Base-by-base conservation (phyloP, 2,113 vertebrate genomes). In the Isichthys henryi region DNA sequence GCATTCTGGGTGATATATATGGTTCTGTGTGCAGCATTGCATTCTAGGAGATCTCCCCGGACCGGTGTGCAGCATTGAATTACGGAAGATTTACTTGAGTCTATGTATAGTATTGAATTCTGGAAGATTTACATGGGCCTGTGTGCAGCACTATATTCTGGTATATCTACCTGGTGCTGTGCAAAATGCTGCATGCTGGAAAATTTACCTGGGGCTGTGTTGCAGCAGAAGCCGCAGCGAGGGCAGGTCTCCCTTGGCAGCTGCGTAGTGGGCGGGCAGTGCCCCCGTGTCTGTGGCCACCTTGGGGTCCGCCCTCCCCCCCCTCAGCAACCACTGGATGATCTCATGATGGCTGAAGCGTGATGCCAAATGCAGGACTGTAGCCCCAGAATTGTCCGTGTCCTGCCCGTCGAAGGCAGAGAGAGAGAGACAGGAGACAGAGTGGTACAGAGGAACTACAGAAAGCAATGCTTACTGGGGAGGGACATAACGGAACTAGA, bases 181-280 rank as follows among this genome's bases (percentile, higher is more conserved):
- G 45, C 39, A 43, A 23, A n/a, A 46, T 19, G 19, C 45, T 48
- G 82, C 82, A 84, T 13, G 15, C 19, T 84, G 82, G 23, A 21
- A 84, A 43, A 48, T 84, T 13, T 97, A 99, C 98, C 96, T 96
- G 93, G 98, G 97, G 94, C 96, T 95, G 95, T 98, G 96, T 84
- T 94, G 93, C 89, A 98, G 27, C 89, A 99, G 96, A 87, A 99
- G 97, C 90, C 96, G 96, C 89, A 99, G 95, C 45, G 98, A 97
- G 90, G 96, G 93, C 89, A 99, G 96, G 95, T 99, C 98, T 93
- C 98, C 98, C 96, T 99, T 99, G 97, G 98, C 97, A 92, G 98
- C 98, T 0, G 98, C 97, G 0, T 99, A 99, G 94, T 99, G 98
- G 89, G 98, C 88, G 2, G 98, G 97, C 88, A 99, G 92, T 0